Evolutionary conservation across 2,888 invertebrate species (phyloP), one percentile per base, ranked within the genome.

Genomic region (Augochlorella aurata): DNA sequence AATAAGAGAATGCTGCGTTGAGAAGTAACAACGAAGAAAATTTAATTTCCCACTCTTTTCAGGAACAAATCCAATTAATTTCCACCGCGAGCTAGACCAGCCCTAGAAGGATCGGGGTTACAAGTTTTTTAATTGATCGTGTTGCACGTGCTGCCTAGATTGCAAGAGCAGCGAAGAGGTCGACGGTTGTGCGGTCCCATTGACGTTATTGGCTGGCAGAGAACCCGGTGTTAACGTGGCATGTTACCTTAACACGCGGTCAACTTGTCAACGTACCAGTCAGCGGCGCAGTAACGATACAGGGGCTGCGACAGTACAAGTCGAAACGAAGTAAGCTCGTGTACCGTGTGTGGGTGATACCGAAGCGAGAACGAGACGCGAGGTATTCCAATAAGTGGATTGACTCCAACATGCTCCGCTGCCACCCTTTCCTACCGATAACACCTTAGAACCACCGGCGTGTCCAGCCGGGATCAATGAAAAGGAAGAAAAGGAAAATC

Each of bases 311-410:
- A 89, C 91, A 89, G 91, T 91, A 91, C 91, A 89, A 91, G 90
- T 92, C 90, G 90, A 90, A 89, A 63, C 80, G 85, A 82, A 87
- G 87, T 84, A 89, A 89, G 87, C 88, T 84, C 83, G 87, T 86
- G 85, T 71, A 81, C 87, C 85, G 82, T 79, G 84, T 85, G 78
- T 80, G 88, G 85, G 80, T 85, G 88, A 88, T 85, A 86, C 71
- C 67, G 85, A 82, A 85, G 87, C 85, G 89, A 88, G 86, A 90
- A 90, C 85, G 87, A 87, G 82, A 88, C 88, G 86, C 88, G 84
- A 86, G 84, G 89, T 88, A 91, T 90, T 91, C 89, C 91, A 92
- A 92, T 91, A 91, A 90, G 91, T 92, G 90, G 90, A 92, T 92
- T 91, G 92, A 92, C 91, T 92, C 86, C 85, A 85, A 88, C 87